Evolutionary conservation across 2,113 vertebrate genomes (phyloP).

Genomic region (Isichthys henryi): DNA sequence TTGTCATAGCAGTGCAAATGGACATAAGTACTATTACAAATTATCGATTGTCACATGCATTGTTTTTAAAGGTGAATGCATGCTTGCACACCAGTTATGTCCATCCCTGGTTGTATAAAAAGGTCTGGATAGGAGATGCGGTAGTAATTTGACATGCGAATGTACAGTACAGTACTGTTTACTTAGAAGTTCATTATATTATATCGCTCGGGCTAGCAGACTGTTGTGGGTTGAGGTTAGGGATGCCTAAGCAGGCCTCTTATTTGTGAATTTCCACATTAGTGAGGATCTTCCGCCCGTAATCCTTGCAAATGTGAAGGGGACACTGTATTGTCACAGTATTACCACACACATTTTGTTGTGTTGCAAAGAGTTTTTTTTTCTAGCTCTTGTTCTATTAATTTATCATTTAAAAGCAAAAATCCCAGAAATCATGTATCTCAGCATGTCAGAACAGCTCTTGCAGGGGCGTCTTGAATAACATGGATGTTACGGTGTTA

Average conservation of each 20-base stretch:
- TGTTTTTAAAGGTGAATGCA: too few relatives aligned
- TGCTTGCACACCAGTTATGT: too few relatives aligned
- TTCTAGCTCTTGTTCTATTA: not conserved
- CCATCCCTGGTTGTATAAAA: not conserved
- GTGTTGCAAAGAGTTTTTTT: not conserved
- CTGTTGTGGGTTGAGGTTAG: not conserved
- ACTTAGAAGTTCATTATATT: not conserved
- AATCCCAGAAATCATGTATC: not conserved
- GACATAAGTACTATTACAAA: too few relatives aligned
- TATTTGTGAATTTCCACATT: not conserved
- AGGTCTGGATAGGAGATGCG: not conserved
- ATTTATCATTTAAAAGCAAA: not conserved
- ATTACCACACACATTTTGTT: not conserved
- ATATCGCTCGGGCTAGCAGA: not conserved
- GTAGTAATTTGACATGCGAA: not conserved
- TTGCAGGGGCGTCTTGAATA: not conserved
- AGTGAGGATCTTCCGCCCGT: not conserved
- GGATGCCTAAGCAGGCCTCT: not conserved
- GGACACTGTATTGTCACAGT: not conserved
- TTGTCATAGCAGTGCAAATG: too few relatives aligned
- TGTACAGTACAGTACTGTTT: not conserved
- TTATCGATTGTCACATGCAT: too few relatives aligned
- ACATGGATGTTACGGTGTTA: not conserved
- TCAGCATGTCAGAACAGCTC: not conserved
- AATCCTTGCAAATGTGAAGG: not conserved